These are phyloP conservation scores for Nemotelus pantherinus DNA, from an alignment of 2,888 invertebrate species.

Conservation along the genomic window DNA sequence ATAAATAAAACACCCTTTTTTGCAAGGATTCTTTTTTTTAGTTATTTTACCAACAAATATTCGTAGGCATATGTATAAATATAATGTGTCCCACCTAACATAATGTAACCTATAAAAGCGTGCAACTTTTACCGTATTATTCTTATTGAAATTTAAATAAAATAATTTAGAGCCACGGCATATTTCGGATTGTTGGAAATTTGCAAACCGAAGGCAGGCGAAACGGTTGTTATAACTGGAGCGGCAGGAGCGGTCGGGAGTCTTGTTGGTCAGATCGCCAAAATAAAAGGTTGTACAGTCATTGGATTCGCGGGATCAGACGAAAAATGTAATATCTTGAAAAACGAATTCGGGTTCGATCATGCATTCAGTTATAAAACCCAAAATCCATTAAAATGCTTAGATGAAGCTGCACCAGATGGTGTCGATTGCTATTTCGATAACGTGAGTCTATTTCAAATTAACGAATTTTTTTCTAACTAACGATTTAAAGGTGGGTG, in stretches of 20 bases:
- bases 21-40: too few relatives aligned
- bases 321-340: slow-evolving; percentile 76
- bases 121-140: too few relatives aligned
- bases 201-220: slow-evolving; percentile 76
- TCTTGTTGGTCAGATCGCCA: slow-evolving; percentile 81
- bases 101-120: too few relatives aligned
- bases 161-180: slow-evolving; percentile 72
- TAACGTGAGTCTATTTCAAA: slow-evolving; percentile 67
- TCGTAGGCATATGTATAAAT: too few relatives aligned
- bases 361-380: slow-evolving; percentile 79
- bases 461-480: not conserved
- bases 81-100: too few relatives aligned
- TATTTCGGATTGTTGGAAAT: slow-evolving; percentile 79
- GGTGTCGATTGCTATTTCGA: slow-evolving; percentile 82
- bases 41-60: too few relatives aligned
- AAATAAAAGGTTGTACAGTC: slow-evolving; percentile 74
- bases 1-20: too few relatives aligned
- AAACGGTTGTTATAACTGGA: slow-evolving; percentile 78
- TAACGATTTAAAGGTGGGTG: slow-evolving; percentile 66
- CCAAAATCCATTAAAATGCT: slow-evolving; percentile 66
- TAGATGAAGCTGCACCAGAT: slow-evolving; percentile 72
- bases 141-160: not conserved
- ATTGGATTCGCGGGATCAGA: slow-evolving; percentile 79
- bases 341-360: slow-evolving; percentile 74
- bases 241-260: slow-evolving; percentile 84